These are phyloP conservation scores for Lagorchestes hirsutus DNA, from an alignment of 2,797 vertebrate genomes.

Conservation along the genomic window DNA sequence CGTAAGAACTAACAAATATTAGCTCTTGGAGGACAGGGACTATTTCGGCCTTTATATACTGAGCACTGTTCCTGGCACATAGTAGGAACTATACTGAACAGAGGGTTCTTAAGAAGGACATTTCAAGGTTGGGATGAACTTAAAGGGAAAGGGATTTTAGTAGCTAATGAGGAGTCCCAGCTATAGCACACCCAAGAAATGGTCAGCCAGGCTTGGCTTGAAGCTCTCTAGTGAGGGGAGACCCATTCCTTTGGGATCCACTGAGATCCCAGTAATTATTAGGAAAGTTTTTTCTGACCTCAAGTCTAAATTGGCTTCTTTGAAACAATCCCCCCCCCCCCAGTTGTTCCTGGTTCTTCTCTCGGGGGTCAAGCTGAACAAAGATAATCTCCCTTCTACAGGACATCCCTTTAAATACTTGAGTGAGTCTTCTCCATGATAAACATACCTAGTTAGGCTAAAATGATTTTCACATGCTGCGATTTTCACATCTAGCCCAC, in stretches of 20 bases:
- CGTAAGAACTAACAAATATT: no score
- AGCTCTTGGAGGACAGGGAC: neutral
- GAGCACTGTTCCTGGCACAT: neutral
- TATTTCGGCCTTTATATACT: neutral
- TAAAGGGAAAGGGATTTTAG: neutral
- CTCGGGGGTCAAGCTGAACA: neutral
- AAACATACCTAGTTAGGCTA: no score
- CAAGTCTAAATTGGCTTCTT: neutral
- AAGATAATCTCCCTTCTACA: neutral
- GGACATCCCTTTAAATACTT: neutral
- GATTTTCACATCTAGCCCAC: neutral
- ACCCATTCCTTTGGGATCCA: neutral
- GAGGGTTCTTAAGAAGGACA: neutral
- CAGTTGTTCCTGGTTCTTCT: neutral
- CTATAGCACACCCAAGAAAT: neutral
- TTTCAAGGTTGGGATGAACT: neutral
- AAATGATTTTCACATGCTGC: neutral
- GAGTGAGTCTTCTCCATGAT: neutral
- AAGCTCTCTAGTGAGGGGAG: neutral
- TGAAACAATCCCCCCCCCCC: no score
- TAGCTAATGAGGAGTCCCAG: neutral
- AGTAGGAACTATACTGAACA: neutral
- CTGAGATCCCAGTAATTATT: neutral
- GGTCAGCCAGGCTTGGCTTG: neutral
- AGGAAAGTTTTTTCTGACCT: neutral